A percentile compares a stretch with the other conserved stretches of the same genome.
These are phyloP conservation scores for Trogon surrucura DNA, from an alignment of 2,113 vertebrate species.

Conservation along the genomic window DNA sequence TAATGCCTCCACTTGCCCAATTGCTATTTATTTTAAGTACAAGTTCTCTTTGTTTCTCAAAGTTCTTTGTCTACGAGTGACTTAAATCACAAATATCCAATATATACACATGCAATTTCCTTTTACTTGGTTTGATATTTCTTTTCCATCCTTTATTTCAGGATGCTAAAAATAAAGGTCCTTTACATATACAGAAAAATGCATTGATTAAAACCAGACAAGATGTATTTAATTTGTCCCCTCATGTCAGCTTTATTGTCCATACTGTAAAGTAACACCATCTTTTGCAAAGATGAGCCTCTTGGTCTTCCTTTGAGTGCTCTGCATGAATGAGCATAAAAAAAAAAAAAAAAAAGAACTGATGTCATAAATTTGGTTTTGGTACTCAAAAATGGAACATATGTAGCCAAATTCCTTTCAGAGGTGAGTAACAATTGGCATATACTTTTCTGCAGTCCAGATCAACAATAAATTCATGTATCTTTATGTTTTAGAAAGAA, in stretches of 20 bases:
- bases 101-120: background rate
- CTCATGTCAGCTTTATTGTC: background rate
- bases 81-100: background rate
- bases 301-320: background rate
- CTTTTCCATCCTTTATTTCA: background rate
- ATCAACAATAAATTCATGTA: background rate
- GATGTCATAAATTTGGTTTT: constrained; percentile 49
- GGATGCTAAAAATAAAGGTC: background rate
- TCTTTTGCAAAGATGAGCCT: background rate
- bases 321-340: background rate
- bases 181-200: background rate
- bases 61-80: background rate
- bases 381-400: constrained; percentile 12
- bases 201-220: constrained; percentile 8
- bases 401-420: constrained; percentile 26
- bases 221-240: background rate
- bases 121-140: background rate
- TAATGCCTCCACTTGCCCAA: background rate
- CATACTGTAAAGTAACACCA: background rate
- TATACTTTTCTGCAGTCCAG: background rate
- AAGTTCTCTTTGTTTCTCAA: background rate
- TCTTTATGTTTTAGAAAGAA: background rate
- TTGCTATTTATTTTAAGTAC: background rate
- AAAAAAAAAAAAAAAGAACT: background rate
- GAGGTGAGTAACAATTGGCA: background rate